These are phyloP conservation scores for Onchidella celtica DNA, from an alignment of 2,888 invertebrate species.

Conservation along the genomic window DNA sequence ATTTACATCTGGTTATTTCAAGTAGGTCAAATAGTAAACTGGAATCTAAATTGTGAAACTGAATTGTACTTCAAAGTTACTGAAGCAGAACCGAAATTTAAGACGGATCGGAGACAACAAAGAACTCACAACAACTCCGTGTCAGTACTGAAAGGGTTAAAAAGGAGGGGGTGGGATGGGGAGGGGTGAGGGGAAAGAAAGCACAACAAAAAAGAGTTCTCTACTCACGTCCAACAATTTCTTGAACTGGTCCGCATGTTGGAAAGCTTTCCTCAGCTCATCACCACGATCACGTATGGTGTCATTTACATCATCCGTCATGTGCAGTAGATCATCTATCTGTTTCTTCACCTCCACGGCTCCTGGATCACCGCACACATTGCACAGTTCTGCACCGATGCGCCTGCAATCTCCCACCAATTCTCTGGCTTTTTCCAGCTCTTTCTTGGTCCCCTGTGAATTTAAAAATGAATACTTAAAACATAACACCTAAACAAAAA, in stretches of 20 bases:
- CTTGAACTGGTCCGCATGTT: constrained; percentile 76
- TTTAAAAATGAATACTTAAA: not conserved
- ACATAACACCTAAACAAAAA: too few species aligned
- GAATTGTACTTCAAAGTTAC: too few species aligned
- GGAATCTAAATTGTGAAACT: too few species aligned
- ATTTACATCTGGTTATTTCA: too few species aligned
- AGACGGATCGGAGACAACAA: too few species aligned
- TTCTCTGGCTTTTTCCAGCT: constrained; percentile 70
- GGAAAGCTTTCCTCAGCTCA: constrained; percentile 72
- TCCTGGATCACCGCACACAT: constrained; percentile 77
- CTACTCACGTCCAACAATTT: constrained; percentile 72
- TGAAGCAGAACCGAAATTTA: too few species aligned
- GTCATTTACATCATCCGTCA: constrained; percentile 78
- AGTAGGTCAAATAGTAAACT: too few species aligned
- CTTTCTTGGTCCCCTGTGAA: constrained; percentile 74
- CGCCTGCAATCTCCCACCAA: constrained; percentile 69
- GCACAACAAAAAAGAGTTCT: not conserved
- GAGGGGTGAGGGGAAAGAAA: too few species aligned
- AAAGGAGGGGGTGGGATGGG: too few species aligned
- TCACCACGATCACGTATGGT: constrained; percentile 75
- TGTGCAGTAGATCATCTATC: constrained; percentile 75
- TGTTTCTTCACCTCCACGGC: constrained; percentile 78
- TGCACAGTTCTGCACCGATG: constrained; percentile 70
- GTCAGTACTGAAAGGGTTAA: too few species aligned
- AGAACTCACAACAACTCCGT: too few species aligned